Conservation (phyloP, 2,113 vertebrate species). For the Chloebia gouldiae region DNA sequence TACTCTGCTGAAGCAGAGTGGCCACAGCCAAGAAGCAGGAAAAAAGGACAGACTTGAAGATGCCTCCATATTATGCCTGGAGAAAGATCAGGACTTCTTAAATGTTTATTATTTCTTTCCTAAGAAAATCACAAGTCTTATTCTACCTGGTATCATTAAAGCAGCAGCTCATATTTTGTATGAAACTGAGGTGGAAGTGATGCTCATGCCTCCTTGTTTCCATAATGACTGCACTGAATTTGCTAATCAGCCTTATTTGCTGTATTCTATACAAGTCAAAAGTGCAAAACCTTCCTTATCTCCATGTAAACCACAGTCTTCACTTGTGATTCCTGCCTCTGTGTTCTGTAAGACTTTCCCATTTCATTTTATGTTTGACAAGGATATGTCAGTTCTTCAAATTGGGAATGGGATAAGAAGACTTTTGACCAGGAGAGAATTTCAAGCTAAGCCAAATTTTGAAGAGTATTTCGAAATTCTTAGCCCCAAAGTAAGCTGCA, state of each 20-base stretch:
- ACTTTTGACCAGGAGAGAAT: slow-evolving; percentile 84
- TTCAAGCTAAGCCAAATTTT: slow-evolving; percentile 82
- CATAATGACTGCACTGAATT: slow-evolving; percentile 84
- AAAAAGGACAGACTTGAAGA: slow-evolving; percentile 79
- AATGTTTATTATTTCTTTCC: slow-evolving; percentile 96
- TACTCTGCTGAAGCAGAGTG: slow-evolving; percentile 90
- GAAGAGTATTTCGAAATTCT: slow-evolving; percentile 91
- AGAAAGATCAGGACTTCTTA: slow-evolving; percentile 89
- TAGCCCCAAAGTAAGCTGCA: slow-evolving; percentile 87
- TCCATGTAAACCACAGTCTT: slow-evolving; percentile 86
- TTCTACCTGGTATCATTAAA: slow-evolving; percentile 91
- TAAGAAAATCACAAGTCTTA: slow-evolving; percentile 83
- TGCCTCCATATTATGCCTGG: slow-evolving; percentile 92
- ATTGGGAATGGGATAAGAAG: slow-evolving; percentile 90
- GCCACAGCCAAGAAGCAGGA: slow-evolving; percentile 72
- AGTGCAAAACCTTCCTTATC: slow-evolving; percentile 85
- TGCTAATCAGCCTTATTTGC: slow-evolving; percentile 87
- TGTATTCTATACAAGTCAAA: slow-evolving; percentile 87
- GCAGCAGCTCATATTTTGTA: slow-evolving; percentile 88
- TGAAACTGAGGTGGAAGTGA: slow-evolving; percentile 86
- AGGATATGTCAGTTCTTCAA: slow-evolving; percentile 89
- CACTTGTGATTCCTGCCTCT: slow-evolving; percentile 87
- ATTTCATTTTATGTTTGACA: slow-evolving; percentile 95
- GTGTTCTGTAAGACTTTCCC: slow-evolving; percentile 96
- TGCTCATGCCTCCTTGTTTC: slow-evolving; percentile 76